Conservation (phyloP, 2,797 vertebrate species). For the Atherinosoma microstoma region DNA sequence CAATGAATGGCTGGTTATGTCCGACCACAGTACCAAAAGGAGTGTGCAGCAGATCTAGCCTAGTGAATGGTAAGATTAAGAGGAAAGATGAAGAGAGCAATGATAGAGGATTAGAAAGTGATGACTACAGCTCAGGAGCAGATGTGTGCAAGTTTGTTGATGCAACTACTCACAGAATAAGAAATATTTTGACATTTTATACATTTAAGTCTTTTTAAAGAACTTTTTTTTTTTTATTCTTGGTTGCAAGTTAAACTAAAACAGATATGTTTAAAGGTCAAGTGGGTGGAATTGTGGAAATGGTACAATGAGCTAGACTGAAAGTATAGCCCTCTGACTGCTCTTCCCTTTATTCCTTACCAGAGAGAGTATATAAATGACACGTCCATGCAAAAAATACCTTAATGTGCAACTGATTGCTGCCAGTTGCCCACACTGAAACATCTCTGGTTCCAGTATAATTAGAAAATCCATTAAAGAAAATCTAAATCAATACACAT, state of each 20-base stretch:
- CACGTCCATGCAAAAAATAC: background rate
- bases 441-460: background rate
- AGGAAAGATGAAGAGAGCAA: conserved; percentile 54
- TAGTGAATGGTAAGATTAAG: conserved; percentile 45
- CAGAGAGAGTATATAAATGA: background rate
- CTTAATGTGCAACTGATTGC: background rate
- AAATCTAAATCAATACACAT: background rate
- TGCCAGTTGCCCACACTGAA: background rate
- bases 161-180: conserved; percentile 6
- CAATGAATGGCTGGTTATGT: conserved; percentile 8
- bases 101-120: conserved; percentile 52
- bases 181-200: background rate
- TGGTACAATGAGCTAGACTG: background rate
- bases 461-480: background rate
- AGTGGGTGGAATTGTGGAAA: background rate
- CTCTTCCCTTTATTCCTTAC: background rate
- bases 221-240: background rate
- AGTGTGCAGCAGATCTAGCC: conserved; percentile 15
- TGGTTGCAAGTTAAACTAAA: background rate
- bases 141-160: background rate
- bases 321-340: background rate
- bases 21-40: conserved; percentile 28
- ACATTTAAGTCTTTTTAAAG: background rate
- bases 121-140: conserved; percentile 29
- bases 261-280: background rate